Evolutionary conservation across 2,113 vertebrate genomes (phyloP), one percentile per base, ranked within the genome.

Genomic region (Pandion haliaetus): DNA sequence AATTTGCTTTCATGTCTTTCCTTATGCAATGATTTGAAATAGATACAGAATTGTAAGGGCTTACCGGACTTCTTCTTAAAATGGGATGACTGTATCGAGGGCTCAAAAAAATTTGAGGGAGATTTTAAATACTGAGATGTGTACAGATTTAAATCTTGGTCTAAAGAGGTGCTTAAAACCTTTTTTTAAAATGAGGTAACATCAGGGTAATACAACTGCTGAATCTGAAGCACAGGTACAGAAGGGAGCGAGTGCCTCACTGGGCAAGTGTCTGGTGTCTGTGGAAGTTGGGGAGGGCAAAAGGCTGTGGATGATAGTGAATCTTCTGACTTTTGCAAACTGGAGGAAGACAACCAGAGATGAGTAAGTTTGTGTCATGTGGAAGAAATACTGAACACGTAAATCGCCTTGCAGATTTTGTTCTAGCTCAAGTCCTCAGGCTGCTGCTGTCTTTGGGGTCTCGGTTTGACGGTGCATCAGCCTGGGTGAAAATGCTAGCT

Each of bases 301-400:
- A 28, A 77, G 84, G 78, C 84, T 74, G 61, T 81, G 86, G 88
- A 52, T 93, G 93, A 92, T 79, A 49, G 86, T 76, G 77, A 86
- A 85, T 90, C 97, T 90, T 97, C 97, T 96, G 98, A 97, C 95
- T 97, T 94, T 74, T 50, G 93, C 77, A 94, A 86, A 91, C 79
- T 86, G 82, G 26, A 45, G 90, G 82, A 96, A 62, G 86, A 79
- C 62, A 8, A 86, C 38, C 91, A 79, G 85, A 61, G 58, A 57
- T 96, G 94, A 97, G 96, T 94, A 96, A 96, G 74, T 96, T 98
- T 5, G 52, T 67, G 93, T 96, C 96, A 89, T 87, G 88, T 93
- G 94, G 95, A 86, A 94, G 96, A 88, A 90, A 49, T 49, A 80
- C 34, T 15, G 74, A 78, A 95, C 90, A 71, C 42, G 1, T 38